Percentiles rank a stretch among this genome's conserved stretches.
Conservation (phyloP, 2,113 vertebrate species). For the Morone chrysops region DNA sequence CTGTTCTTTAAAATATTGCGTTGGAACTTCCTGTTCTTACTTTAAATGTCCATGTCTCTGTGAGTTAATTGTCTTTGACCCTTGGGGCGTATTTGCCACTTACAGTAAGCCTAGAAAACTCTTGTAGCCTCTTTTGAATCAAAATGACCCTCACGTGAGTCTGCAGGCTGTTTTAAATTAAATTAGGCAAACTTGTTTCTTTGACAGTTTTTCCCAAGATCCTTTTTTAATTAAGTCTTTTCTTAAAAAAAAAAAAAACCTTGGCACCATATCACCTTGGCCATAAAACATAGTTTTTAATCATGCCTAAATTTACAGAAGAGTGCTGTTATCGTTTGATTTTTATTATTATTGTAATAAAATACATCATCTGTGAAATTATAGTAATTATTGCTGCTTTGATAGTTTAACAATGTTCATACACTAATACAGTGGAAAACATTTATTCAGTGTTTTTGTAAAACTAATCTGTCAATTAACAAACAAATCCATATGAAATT, state of each 20-base stretch:
- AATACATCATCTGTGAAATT: no score
- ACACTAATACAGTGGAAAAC: no score
- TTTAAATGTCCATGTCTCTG: conserved; percentile 1
- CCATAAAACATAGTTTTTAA: no score
- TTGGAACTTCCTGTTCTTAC: not conserved
- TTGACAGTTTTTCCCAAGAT: not conserved
- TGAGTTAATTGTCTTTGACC: conserved; percentile 32
- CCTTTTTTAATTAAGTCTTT: conserved; percentile 36
- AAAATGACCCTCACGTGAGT: not conserved
- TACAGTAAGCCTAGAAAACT: conserved; percentile 6
- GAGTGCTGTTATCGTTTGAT: no score
- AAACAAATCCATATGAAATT: no score
- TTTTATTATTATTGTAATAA: no score
- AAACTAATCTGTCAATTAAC: no score
- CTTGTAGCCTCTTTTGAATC: conserved; percentile 15
- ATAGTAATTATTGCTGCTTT: no score
- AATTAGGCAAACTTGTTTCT: conserved; percentile 57
- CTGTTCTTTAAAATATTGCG: not conserved
- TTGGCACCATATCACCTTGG: conserved; percentile 3
- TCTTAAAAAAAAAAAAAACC: conserved; percentile 15
- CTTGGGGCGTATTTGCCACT: not conserved
- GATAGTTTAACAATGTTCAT: no score
- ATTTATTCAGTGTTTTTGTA: no score
- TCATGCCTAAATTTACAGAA: no score
- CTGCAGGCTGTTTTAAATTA: conserved; percentile 33